A percentile compares a stretch with the other conserved stretches of the same genome.
These are phyloP conservation scores for Tricholaema leucomelas DNA, from an alignment of 2,113 vertebrate genomes.

Conservation along the genomic window DNA sequence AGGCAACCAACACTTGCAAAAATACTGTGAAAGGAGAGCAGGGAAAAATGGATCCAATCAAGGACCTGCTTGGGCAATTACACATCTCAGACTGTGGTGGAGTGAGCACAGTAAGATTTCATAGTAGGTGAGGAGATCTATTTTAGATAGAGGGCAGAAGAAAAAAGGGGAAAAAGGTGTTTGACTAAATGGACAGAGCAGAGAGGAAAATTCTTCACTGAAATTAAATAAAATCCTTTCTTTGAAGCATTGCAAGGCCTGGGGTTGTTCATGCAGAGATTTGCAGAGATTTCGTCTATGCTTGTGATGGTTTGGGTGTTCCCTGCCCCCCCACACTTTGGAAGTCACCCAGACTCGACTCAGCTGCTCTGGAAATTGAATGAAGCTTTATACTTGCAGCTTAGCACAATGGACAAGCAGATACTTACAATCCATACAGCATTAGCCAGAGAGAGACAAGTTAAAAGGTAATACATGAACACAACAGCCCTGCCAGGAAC, in stretches of 20 bases:
- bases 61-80: conserved; percentile 20
- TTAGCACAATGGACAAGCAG: too few relatives aligned
- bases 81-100: neutral
- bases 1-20: conserved; percentile 48
- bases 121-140: neutral
- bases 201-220: neutral
- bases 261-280: neutral
- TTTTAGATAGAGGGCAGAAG: neutral
- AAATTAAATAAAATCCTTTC: neutral
- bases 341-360: too few relatives aligned
- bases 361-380: too few relatives aligned
- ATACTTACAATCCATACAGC: too few relatives aligned
- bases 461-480: too few relatives aligned
- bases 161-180: neutral
- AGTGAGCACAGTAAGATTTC: conserved; percentile 16
- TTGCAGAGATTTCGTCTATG: neutral
- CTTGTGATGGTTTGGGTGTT: too few relatives aligned
- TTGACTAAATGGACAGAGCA: neutral
- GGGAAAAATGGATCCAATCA: neutral
- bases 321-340: too few relatives aligned
- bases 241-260: neutral
- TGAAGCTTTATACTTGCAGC: too few relatives aligned
- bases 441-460: too few relatives aligned
- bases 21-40: neutral
- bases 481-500: too few relatives aligned